Base-by-base conservation (phyloP, 2,888 invertebrate species). In the Drosophila prolongata region DNA sequence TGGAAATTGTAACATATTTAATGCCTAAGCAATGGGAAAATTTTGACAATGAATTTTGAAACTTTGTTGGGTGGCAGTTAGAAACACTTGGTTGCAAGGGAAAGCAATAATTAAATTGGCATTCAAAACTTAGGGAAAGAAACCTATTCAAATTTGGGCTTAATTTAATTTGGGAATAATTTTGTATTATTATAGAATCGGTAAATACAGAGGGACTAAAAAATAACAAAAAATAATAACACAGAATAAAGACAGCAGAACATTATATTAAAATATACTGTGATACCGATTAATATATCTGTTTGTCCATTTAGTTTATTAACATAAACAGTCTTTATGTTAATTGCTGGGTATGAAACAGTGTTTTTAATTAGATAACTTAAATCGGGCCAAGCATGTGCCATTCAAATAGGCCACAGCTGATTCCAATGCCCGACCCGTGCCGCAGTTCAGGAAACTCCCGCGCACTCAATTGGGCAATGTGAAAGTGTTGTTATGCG, bases 401-500 rank as follows among this genome's bases (percentile, higher is more conserved):
- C 46, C 67, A 1, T 35, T 0, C 24, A 55, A 55, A 66, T 67
- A 19, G 53, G 65, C 14, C 65, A 53, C 6, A 13, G 49, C 57
- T 78, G 37, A 79, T 82, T 83, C 59, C 40, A 69, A 81, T 81
- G 73, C 64, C 52, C 58, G 35, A 50, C 43, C 47, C 71, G 82
- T 81, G 69, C 57, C n/a, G 30, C 16, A 66, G 78, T 75, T 76
- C 76, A 78, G 68, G 60, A 82, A 70, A 77, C 64, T 58, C 47
- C 16, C 52, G 49, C 19, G n/a, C n/a, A n/a, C 47, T 16, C 52
- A 42, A 35, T 65, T 67, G 68, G 61, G 35, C 46, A 59, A 78
- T 54, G 82, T 72, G 82, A 87, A 83, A 87, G 87, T 70, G 85
- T 77, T 85, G 85, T 79, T 84, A 58, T 78, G 74, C 50, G 62